Base-by-base conservation (phyloP, 2,888 invertebrate species). In the Thymelicus acteon region DNA sequence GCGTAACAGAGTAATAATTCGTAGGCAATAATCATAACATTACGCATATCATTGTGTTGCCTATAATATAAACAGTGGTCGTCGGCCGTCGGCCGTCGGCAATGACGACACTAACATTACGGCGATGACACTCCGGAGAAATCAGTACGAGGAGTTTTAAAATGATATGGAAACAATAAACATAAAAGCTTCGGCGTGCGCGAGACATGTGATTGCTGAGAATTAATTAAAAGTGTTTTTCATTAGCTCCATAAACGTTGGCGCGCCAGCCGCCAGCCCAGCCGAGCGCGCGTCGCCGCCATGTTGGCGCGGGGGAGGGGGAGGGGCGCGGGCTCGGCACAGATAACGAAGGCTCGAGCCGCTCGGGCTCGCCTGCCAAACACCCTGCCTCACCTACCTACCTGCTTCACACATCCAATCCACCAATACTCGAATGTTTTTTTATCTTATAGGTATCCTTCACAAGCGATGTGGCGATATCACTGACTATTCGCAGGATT, bases 201-300 rank as follows among this genome's bases (percentile, higher is more conserved):
- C 82, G 82, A 82, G 86, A 85, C 85, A 85, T 88, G 90, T 90
- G 92, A 92, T 92, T 91, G 91, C 90, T 89, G 92, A 89, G 93
- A 91, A 93, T 92, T 93, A 92, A 93, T 93, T 92, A 92, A 81
- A 80, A 91, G 90, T 92, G 91, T 86, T 87, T 92, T 92, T 92
- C 91, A 91, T 92, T 91, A 91, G 87, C 86, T 85, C 82, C 83
- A 88, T 91, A 91, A 89, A 91, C 75, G 83, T 74, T 73, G 75
- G 66, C 75, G 74, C 75, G 74, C 66, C 73, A 71, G 57, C 70
- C 67, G 63, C 52, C 47, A 52, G 49, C 49, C 52, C 31, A 52
- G 49, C 49, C 31, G 49, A 15, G 15, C 15, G 37, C 19, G 4
- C 10, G 40, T 40, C 40, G 74, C 75, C 80, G 82, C 82, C 81